Evolutionary conservation across 2,888 invertebrate species (phyloP).

Genomic region (Hirtodrosophila histrioides): DNA sequence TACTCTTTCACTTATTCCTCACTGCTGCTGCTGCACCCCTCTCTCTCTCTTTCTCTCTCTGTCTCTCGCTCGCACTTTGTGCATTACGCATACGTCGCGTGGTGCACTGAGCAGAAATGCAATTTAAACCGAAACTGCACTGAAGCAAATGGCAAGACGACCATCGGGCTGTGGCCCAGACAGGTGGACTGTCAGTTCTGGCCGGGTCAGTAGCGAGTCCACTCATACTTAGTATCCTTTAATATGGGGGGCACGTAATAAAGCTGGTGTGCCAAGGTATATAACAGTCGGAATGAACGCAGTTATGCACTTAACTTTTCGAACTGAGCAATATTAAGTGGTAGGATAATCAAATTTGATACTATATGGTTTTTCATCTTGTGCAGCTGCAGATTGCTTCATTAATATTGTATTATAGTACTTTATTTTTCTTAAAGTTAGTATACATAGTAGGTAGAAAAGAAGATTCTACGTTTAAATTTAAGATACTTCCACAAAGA

Average conservation of each 20-base stretch:
- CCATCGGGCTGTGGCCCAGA: background rate
- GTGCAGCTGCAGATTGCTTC: too few relatives aligned
- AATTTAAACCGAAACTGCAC: constrained; percentile 50
- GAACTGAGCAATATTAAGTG: too few relatives aligned
- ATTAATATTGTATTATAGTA: too few relatives aligned
- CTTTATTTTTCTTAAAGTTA: too few relatives aligned
- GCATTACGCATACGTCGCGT: constrained; percentile 67
- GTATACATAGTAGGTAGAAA: too few relatives aligned
- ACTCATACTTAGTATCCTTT: constrained; percentile 8
- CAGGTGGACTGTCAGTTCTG: constrained; percentile 13
- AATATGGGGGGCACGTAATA: constrained; percentile 2
- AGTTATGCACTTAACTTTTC: too few relatives aligned
- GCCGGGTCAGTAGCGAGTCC: background rate
- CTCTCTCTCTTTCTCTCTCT: background rate
- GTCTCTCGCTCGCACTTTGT: constrained; percentile 5
- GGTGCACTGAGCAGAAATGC: constrained; percentile 37
- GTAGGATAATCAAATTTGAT: too few relatives aligned
- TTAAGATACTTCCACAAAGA: too few relatives aligned
- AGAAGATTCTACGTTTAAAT: too few relatives aligned
- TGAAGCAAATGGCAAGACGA: constrained; percentile 34
- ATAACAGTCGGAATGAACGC: background rate
- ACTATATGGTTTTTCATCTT: too few relatives aligned
- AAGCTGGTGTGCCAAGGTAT: background rate
- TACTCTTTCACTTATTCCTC: constrained; percentile 2
- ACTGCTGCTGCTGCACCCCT: background rate